Evolutionary conservation across 1,140 invertebrate species (phyloP), one percentile per base, ranked within the genome.

Genomic region (Drosophila dunni): DNA sequence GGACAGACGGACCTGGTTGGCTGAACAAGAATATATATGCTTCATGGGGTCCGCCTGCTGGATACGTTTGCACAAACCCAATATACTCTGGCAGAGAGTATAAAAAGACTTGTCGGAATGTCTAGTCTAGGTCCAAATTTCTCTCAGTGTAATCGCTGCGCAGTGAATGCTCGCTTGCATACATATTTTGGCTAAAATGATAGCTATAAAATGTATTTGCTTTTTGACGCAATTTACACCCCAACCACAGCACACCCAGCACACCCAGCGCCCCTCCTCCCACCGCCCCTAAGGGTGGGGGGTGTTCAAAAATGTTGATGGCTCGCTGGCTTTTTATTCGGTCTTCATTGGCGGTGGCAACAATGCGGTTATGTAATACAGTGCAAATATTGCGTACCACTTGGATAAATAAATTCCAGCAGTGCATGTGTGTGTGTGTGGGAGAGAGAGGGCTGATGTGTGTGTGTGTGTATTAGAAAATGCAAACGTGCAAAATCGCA

Each of bases 341-440:
- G 62, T 78, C 62, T 83, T 73, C 82, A 80, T 88, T 86, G 83
- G 75, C 68, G 76, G 79, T 71, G 66, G 75, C 45, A 80, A 83
- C 80, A 89, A 89, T 88, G 83, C 79, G 84, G 84, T 88, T 78
- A 75, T 88, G 83, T 88, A 89, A 88, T 83, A 88, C 78, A 88
- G 83, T 83, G 84, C 84, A 88, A 88, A 88, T 89, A 88, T 88
- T 79, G 83, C 79, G 79, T 77, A 82, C 83, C 82, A 79, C 73
- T 82, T 68, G 76, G 79, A 88, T 88, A 88, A 88, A 88, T 88
- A 88, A 74, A 72, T 88, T 86, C 82, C 51, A 77, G 82, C 75
- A 48, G 75, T 66, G 50, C 61, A 64, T 42, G n/a, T 46, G 40
- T 51, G 9, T 57, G 50, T 67, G 45, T 46, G 40, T 61, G 40